Percentiles rank a stretch among this genome's conserved stretches.
Evolutionary conservation across 2,113 vertebrate genomes (phyloP).

Genomic region (Anser cygnoides): DNA sequence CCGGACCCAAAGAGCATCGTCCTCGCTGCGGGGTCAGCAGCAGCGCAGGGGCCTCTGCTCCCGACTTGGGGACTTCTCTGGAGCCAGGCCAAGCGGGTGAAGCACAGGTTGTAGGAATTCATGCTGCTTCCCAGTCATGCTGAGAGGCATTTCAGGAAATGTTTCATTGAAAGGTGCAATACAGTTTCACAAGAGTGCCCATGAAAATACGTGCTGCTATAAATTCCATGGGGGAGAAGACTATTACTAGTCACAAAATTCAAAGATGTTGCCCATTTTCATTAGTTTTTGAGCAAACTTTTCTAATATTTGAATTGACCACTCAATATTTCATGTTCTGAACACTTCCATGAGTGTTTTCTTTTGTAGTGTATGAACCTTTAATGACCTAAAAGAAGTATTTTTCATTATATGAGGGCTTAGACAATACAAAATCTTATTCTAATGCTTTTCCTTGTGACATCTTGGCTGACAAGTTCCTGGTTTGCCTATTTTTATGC

Average conservation of each 20-base stretch:
- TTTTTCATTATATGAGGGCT: neutral
- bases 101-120: neutral
- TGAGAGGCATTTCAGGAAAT: neutral
- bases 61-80: neutral
- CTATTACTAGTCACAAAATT: neutral
- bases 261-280: neutral
- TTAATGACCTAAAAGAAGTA: neutral
- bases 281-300: neutral
- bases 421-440: neutral
- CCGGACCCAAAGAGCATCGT: neutral
- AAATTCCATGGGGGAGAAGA: neutral
- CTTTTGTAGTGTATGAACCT: neutral
- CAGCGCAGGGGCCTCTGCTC: neutral
- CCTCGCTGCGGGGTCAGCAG: neutral
- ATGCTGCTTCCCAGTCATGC: neutral
- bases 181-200: fast-evolving
- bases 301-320: neutral
- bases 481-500: neutral
- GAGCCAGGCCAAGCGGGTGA: neutral
- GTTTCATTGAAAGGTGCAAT: neutral
- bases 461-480: neutral
- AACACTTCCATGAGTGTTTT: neutral
- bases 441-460: neutral
- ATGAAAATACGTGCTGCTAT: neutral
- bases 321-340: neutral